phyloP scores from a whole-genome alignment of 2,797 vertebrate species.

The Crax fasciolata region DNA sequence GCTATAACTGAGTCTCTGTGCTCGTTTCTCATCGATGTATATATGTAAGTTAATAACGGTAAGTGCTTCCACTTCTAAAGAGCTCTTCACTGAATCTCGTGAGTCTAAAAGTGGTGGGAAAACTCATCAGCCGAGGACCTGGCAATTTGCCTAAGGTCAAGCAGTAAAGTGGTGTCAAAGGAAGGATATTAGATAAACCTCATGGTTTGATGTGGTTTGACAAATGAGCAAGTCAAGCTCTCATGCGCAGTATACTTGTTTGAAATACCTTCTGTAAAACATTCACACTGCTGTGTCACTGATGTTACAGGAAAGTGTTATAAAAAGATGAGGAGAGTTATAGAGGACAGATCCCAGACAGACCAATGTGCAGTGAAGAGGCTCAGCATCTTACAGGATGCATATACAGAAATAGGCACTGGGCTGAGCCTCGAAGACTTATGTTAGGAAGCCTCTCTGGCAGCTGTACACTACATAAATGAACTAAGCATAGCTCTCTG shows the following conservation, averaged over 20 bases:
- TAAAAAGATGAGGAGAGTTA: not conserved
- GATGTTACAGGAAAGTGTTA: not conserved
- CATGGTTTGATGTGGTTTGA: not conserved
- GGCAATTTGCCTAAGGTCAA: not conserved
- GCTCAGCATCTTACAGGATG: not conserved
- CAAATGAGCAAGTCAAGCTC: not conserved
- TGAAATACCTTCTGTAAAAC: not conserved
- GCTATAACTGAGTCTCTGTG: not conserved
- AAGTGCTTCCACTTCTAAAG: conserved; percentile 19
- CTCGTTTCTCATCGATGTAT: not conserved
- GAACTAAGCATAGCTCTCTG: not conserved
- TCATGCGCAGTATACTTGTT: not conserved
- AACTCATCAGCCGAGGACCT: not conserved
- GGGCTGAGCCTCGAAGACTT: not conserved
- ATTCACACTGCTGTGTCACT: not conserved
- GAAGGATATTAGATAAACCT: not conserved
- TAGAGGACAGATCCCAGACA: not conserved
- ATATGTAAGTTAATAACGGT: not conserved
- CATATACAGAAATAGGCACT: not conserved
- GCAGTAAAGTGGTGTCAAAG: not conserved
- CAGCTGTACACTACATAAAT: not conserved
- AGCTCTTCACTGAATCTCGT: not conserved
- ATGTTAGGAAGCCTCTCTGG: not conserved
- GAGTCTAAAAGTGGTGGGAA: not conserved
- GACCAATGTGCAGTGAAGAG: not conserved